phyloP scores from a whole-genome alignment of 2,888 invertebrate species.

The Nomada lathburiana region DNA sequence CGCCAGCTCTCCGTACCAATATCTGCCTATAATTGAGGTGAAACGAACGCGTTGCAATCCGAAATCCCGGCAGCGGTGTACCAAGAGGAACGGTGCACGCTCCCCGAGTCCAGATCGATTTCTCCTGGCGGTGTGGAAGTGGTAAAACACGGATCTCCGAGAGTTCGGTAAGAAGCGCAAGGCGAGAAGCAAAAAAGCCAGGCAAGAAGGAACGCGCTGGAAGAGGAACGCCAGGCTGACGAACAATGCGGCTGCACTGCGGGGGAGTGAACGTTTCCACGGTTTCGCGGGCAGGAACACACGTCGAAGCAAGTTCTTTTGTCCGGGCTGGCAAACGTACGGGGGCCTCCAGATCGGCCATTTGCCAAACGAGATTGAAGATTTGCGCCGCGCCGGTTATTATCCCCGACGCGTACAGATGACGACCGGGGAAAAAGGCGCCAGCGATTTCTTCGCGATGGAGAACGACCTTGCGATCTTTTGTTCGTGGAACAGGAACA shows the following conservation, averaged over 20 bases:
- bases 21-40: too few relatives aligned
- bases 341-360: constrained; percentile 67
- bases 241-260: constrained; percentile 59
- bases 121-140: neutral
- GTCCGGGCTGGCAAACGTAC: constrained; percentile 55
- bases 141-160: neutral
- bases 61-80: too few relatives aligned
- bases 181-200: constrained; percentile 23
- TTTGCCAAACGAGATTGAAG: constrained; percentile 75
- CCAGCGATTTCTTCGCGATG: constrained; percentile 45
- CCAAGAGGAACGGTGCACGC: too few relatives aligned
- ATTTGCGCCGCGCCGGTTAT: constrained; percentile 70
- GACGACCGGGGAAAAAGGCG: constrained; percentile 42
- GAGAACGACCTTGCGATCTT: constrained; percentile 46
- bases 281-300: constrained; percentile 53
- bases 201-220: constrained; percentile 34
- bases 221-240: constrained; percentile 32
- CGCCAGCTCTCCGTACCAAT: too few relatives aligned
- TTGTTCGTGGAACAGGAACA: neutral
- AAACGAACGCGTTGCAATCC: too few relatives aligned
- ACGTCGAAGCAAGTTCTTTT: constrained; percentile 60
- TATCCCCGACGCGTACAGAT: constrained; percentile 70
- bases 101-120: neutral
- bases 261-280: constrained; percentile 52
- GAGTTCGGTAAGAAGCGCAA: constrained; percentile 13